phyloP scores from a whole-genome alignment of 1,140 invertebrate species.

The Sarcophaga bullata region DNA sequence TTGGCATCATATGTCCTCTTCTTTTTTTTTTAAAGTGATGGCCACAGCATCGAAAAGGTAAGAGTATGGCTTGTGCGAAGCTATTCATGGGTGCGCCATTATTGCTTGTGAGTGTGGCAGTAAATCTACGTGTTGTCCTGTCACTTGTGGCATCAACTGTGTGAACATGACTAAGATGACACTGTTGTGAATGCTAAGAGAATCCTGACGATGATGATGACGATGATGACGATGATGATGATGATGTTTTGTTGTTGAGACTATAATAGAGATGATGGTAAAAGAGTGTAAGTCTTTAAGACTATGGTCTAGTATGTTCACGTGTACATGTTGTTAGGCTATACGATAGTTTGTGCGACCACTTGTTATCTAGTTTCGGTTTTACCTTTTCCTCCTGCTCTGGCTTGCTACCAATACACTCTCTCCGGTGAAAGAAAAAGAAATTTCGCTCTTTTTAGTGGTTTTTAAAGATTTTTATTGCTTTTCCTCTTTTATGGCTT shows the following conservation, averaged over 20 bases:
- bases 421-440: not conserved
- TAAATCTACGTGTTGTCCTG: not conserved
- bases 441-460: not conserved
- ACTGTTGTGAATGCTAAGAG: not conserved
- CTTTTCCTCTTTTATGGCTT: not conserved
- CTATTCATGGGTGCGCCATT: no score
- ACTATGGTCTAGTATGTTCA: no score
- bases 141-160: conserved; percentile 9
- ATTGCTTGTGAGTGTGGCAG: not conserved
- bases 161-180: conserved; percentile 6
- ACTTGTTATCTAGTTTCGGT: conserved; percentile 21
- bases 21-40: not conserved
- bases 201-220: not conserved
- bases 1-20: not conserved
- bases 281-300: no score
- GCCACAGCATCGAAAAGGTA: not conserved
- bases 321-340: no score
- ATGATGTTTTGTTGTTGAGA: not conserved
- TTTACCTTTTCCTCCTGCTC: no score
- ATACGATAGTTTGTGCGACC: not conserved
- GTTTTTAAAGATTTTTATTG: not conserved
- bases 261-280: no score
- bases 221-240: not conserved
- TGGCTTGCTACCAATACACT: no score
- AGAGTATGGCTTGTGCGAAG: not conserved